Conservation (phyloP, 2,113 vertebrate species). For the Ameiurus melas region DNA sequence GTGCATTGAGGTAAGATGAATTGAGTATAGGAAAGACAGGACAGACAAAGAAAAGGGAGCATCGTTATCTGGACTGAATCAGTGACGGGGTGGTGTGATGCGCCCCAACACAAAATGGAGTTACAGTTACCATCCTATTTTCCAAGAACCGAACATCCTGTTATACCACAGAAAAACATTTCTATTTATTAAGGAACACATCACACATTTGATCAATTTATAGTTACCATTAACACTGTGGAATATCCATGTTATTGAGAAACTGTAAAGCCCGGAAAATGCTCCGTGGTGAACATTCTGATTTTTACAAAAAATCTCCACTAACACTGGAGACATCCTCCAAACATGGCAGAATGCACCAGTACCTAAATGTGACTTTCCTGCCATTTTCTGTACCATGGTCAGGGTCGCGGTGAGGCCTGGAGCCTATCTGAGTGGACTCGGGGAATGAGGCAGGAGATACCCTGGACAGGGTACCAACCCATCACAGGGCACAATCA, state of each 20-base stretch:
- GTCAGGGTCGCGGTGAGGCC: too few species aligned
- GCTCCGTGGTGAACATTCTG: background rate
- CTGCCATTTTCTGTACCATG: too few species aligned
- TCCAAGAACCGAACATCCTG: background rate
- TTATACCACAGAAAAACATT: background rate
- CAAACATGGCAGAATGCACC: too few species aligned
- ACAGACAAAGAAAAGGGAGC: background rate
- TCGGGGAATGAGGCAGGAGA: too few species aligned
- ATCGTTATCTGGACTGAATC: background rate
- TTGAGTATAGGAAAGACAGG: background rate
- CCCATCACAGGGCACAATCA: too few species aligned
- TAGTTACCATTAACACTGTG: background rate
- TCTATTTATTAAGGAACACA: background rate
- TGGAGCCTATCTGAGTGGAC: too few species aligned
- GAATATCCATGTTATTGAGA: background rate
- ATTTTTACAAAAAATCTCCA: background rate
- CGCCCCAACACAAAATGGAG: background rate
- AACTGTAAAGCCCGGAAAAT: background rate
- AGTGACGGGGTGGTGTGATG: background rate
- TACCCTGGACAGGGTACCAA: too few species aligned
- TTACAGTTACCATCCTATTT: background rate
- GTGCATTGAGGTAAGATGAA: conserved; percentile 41
- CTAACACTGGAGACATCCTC: background rate
- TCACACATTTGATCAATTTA: background rate
- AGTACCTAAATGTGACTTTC: too few species aligned